A percentile compares a stretch with the other conserved stretches of the same genome.
Conservation (phyloP, 2,888 invertebrate genomes). For the Trichopria drosophilae region DNA sequence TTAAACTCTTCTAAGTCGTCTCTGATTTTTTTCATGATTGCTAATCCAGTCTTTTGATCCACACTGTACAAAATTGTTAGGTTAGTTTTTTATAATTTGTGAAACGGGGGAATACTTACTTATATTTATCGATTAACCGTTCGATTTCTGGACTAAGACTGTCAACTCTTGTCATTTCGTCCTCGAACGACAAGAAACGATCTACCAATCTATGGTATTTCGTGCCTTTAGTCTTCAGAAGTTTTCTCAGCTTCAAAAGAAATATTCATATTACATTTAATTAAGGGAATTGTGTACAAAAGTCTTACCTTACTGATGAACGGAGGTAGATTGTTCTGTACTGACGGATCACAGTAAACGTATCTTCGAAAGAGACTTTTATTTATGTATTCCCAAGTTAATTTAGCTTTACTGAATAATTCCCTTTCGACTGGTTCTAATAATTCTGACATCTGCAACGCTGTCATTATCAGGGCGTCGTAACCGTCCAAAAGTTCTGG, state of each 20-base stretch:
- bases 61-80: slow-evolving; percentile 38
- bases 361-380: slow-evolving; percentile 68
- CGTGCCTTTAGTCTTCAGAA: slow-evolving; percentile 50
- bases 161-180: slow-evolving; percentile 64
- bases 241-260: slow-evolving; percentile 46
- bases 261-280: neutral
- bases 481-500: slow-evolving; percentile 67
- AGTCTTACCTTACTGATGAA: slow-evolving; percentile 61
- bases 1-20: slow-evolving; percentile 47
- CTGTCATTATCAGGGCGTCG: slow-evolving; percentile 65
- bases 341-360: slow-evolving; percentile 61
- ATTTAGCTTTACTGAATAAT: slow-evolving; percentile 65
- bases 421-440: slow-evolving; percentile 65
- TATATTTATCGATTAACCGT: slow-evolving; percentile 61
- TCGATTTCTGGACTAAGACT: slow-evolving; percentile 64
- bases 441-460: slow-evolving; percentile 63
- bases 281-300: neutral
- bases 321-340: slow-evolving; percentile 63
- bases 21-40: slow-evolving; percentile 45
- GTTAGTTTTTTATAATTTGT: neutral
- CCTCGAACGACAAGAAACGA: slow-evolving; percentile 63
- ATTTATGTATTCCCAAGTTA: slow-evolving; percentile 71
- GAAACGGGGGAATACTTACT: slow-evolving; percentile 39
- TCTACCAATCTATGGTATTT: slow-evolving; percentile 59
- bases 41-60: slow-evolving; percentile 46